These are phyloP conservation scores for Tyto alba DNA, from an alignment of 2,113 vertebrate species.

Conservation along the genomic window DNA sequence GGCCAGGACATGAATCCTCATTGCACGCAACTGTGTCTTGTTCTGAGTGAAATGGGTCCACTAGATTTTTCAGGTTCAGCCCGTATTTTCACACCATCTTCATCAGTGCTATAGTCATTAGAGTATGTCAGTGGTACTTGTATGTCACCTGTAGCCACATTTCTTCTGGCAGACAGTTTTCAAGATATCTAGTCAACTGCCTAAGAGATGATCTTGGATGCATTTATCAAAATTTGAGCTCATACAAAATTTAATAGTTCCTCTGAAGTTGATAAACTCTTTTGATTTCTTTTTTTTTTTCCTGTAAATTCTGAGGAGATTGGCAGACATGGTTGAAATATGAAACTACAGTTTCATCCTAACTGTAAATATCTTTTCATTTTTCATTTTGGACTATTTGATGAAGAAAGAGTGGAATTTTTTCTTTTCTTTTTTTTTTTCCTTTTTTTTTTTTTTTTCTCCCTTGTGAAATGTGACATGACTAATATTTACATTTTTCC, in stretches of 20 bases:
- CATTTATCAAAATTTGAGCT: background rate
- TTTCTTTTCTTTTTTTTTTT: background rate
- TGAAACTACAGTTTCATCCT: background rate
- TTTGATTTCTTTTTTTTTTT: accelerated
- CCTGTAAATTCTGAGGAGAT: background rate
- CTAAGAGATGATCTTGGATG: background rate
- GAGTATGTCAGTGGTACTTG: background rate
- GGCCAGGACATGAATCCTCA: accelerated
- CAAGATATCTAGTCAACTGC: background rate
- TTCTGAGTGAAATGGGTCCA: background rate
- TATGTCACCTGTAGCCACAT: background rate
- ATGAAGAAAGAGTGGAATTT: background rate
- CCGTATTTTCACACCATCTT: background rate
- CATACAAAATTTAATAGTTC: background rate
- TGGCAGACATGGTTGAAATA: background rate
- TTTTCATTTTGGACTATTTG: background rate
- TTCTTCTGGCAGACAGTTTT: background rate
- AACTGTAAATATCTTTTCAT: background rate
- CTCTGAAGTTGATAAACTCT: background rate
- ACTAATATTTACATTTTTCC: background rate
- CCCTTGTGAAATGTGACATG: background rate
- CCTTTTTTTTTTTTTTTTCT: accelerated
- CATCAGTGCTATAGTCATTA: background rate
- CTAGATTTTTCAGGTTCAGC: background rate
- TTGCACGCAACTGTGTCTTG: background rate